Evolutionary conservation across 2,113 vertebrate species (phyloP).

Genomic region (Pseudorectes ferrugineus): DNA sequence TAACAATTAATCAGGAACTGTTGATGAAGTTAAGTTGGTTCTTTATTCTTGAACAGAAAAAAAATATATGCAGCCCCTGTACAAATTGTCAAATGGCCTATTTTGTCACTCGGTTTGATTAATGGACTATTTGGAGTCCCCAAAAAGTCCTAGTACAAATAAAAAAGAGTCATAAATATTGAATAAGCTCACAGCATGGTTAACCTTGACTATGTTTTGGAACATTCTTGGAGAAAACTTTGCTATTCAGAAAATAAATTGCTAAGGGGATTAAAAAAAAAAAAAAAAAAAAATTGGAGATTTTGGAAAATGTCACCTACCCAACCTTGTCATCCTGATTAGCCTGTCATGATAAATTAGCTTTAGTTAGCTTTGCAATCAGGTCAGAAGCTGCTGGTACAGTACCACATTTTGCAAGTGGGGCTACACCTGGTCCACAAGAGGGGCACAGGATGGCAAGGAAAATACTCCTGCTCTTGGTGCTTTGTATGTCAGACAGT

Average conservation of each 20-base stretch:
- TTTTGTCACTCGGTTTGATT: slow-evolving; percentile 93
- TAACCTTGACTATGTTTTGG: slow-evolving; percentile 82
- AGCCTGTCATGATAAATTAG: slow-evolving; percentile 90
- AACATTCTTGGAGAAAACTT: slow-evolving; percentile 73
- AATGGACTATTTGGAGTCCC: slow-evolving; percentile 84
- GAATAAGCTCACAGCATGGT: slow-evolving; percentile 74
- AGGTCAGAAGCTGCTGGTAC: slow-evolving; percentile 69
- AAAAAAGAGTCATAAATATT: slow-evolving; percentile 84
- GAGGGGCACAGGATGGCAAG: not conserved
- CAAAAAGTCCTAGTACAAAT: slow-evolving; percentile 79
- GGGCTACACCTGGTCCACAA: not conserved
- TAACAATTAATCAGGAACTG: slow-evolving; percentile 89
- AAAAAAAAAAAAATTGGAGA: slow-evolving; percentile 62
- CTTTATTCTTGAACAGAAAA: slow-evolving; percentile 65
- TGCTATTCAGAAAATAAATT: slow-evolving; percentile 75
- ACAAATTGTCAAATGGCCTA: slow-evolving; percentile 79
- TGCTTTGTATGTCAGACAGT: not conserved
- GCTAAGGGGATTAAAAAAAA: slow-evolving; percentile 66
- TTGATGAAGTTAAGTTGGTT: slow-evolving; percentile 87
- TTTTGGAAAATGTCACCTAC: slow-evolving; percentile 87
- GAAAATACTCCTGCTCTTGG: not conserved
- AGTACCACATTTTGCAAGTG: not conserved
- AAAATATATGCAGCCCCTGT: slow-evolving; percentile 60
- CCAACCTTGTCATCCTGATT: slow-evolving; percentile 86
- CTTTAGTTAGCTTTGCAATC: slow-evolving; percentile 81